Evolutionary conservation across 2,888 invertebrate species (phyloP).

Genomic region (Esperia sulphurella): DNA sequence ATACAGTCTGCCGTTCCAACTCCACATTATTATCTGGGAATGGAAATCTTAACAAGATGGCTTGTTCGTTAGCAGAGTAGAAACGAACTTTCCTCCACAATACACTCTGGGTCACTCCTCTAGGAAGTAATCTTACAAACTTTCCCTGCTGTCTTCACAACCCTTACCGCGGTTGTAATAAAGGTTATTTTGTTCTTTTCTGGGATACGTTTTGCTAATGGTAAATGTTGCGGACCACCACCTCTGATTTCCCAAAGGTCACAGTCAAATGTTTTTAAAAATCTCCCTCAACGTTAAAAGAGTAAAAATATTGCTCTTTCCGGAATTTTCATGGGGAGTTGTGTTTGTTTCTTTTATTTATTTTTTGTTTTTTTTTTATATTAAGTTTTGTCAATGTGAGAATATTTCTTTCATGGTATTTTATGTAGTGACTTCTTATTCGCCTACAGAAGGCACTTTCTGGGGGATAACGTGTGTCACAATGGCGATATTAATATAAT

Average conservation of each 20-base stretch:
- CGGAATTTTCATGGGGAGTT: constrained; percentile 23
- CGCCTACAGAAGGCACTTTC: too few species aligned
- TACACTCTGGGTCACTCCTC: constrained; percentile 12
- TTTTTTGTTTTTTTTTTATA: too few species aligned
- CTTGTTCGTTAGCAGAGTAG: constrained; percentile 3
- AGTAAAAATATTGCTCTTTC: constrained; percentile 54
- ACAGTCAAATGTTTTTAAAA: constrained; percentile 59
- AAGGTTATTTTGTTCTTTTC: constrained; percentile 40
- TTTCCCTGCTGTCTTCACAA: not conserved
- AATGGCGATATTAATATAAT: too few species aligned
- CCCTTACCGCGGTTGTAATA: constrained; percentile 17
- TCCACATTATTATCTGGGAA: constrained; percentile 6
- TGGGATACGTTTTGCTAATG: constrained; percentile 24
- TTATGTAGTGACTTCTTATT: too few species aligned
- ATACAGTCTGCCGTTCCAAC: constrained; percentile 2
- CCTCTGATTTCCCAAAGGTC: constrained; percentile 72
- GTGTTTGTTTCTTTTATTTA: constrained; percentile 32
- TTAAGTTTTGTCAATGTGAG: too few species aligned
- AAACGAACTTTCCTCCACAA: constrained; percentile 5
- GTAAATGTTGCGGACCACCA: constrained; percentile 41
- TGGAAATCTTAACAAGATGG: constrained; percentile 13
- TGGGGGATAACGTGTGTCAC: too few species aligned
- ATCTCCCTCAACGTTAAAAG: constrained; percentile 56
- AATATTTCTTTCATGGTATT: too few species aligned
- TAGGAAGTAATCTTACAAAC: not conserved